phyloP scores from a whole-genome alignment of 2,888 invertebrate genomes.

The Thymelicus sylvestris region DNA sequence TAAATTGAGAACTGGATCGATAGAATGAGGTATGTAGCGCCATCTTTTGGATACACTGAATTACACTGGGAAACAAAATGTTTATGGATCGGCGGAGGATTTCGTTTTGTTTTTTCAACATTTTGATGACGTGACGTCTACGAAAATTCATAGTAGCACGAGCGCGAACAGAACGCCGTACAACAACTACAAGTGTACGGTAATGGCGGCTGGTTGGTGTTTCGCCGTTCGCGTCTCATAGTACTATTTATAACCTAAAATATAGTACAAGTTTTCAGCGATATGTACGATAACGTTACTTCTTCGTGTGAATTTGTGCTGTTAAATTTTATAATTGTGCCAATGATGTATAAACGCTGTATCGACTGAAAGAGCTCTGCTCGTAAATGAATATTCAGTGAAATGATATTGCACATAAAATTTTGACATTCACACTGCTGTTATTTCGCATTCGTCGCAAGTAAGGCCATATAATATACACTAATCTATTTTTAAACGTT shows the following conservation, averaged over 20 bases:
- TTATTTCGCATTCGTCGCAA: conserved; percentile 84
- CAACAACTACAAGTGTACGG: conserved; percentile 74
- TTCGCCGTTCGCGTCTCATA: conserved; percentile 84
- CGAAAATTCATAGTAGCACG: conserved; percentile 46
- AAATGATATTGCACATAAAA: conserved; percentile 84
- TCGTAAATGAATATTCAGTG: conserved; percentile 78
- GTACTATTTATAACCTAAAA: conserved; percentile 86
- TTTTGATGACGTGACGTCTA: conserved; percentile 81
- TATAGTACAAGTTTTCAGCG: conserved; percentile 84
- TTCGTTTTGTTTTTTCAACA: conserved; percentile 55
- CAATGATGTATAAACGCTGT: conserved; percentile 78
- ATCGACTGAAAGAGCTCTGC: conserved; percentile 75
- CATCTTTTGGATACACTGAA: conserved; percentile 55
- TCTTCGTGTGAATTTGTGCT: conserved; percentile 81
- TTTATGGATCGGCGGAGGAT: conserved; percentile 46
- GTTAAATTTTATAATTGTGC: conserved; percentile 79
- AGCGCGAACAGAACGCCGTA: conserved; percentile 54
- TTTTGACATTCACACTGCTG: conserved; percentile 84
- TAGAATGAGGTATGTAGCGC: conserved; percentile 48
- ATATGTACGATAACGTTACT: conserved; percentile 84
- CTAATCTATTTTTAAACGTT: conserved; percentile 85
- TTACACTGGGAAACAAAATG: conserved; percentile 41
- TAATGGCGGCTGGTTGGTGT: conserved; percentile 84
- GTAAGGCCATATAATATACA: conserved; percentile 85
- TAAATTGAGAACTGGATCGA: background rate